phyloP scores from a whole-genome alignment of 2,113 vertebrate species.

The Lophochroa leadbeateri region DNA sequence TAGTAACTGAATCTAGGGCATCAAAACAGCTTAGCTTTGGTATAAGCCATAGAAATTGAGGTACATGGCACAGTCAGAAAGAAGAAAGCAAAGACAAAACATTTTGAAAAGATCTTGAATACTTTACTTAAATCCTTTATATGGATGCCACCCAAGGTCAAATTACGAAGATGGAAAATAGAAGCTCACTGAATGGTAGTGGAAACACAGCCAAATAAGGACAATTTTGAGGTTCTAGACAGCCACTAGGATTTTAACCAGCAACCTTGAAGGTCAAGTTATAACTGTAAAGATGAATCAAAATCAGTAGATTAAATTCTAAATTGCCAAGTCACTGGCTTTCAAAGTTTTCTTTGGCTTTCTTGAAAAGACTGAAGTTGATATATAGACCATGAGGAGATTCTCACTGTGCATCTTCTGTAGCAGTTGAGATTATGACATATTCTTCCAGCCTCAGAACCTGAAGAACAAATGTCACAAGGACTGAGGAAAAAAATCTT shows the following conservation, averaged over 20 bases:
- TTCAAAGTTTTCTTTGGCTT: background rate
- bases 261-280: background rate
- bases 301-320: background rate
- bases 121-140: background rate
- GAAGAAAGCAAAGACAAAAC: background rate
- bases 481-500: background rate
- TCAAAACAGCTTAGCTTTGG: background rate
- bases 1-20: background rate
- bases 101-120: background rate
- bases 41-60: background rate
- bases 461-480: background rate
- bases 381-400: background rate
- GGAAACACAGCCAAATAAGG: background rate
- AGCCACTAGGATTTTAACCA: background rate
- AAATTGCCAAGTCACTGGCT: background rate
- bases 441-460: background rate
- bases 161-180: background rate
- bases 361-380: background rate
- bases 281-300: background rate
- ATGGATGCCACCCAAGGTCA: background rate
- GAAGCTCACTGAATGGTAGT: background rate
- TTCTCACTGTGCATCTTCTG: background rate
- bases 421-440: background rate
- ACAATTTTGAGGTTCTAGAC: background rate
- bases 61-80: background rate